Evolutionary conservation across 2,888 invertebrate genomes (phyloP).

Genomic region (Gandaritis pyraliata): DNA sequence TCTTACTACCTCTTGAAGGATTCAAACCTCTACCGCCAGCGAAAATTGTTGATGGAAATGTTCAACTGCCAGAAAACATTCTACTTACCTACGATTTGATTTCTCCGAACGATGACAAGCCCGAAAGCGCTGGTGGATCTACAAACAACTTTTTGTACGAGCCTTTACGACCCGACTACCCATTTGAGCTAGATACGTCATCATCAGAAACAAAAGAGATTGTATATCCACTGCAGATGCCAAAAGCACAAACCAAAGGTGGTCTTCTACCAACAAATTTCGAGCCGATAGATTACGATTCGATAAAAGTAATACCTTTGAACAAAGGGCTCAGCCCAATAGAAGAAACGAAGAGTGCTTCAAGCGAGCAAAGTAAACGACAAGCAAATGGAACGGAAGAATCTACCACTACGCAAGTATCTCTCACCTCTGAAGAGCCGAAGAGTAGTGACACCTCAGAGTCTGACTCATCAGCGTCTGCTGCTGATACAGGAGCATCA

Average conservation of each 20-base stretch:
- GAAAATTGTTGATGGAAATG: slow-evolving; percentile 67
- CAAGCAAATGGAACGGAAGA: slow-evolving; percentile 59
- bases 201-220: slow-evolving; percentile 67
- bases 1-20: slow-evolving; percentile 73
- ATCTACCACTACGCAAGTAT: slow-evolving; percentile 39
- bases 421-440: slow-evolving; percentile 49
- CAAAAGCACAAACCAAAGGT: slow-evolving; percentile 63
- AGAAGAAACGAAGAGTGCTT: slow-evolving; percentile 54
- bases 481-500: slow-evolving; percentile 81
- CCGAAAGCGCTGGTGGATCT: slow-evolving; percentile 46
- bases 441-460: slow-evolving; percentile 47
- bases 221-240: slow-evolving; percentile 69
- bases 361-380: slow-evolving; percentile 67
- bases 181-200: slow-evolving; percentile 73
- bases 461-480: slow-evolving; percentile 69
- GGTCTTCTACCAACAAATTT: slow-evolving; percentile 52
- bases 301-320: slow-evolving; percentile 75
- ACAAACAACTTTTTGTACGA: slow-evolving; percentile 69
- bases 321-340: slow-evolving; percentile 68
- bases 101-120: slow-evolving; percentile 58
- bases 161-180: slow-evolving; percentile 67
- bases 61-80: slow-evolving; percentile 76
- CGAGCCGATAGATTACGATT: slow-evolving; percentile 74
- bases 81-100: slow-evolving; percentile 73
- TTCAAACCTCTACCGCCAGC: slow-evolving; percentile 77